phyloP scores from a whole-genome alignment of 2,888 invertebrate species.

The Chirona hameri region DNA sequence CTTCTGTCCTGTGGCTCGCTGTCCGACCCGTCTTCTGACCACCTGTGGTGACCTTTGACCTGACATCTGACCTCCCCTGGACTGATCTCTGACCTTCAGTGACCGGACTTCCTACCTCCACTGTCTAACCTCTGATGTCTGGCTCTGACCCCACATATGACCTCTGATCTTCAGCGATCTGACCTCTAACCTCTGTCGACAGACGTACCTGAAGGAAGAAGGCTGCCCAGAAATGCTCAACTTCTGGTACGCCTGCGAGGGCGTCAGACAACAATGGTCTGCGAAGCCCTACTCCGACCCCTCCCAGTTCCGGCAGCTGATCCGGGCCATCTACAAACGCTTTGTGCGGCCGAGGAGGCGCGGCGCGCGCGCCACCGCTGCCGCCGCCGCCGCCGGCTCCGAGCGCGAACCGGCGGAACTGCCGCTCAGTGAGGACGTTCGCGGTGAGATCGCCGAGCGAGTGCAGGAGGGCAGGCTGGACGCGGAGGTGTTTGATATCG shows the following conservation, averaged over 20 bases:
- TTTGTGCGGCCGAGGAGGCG: not conserved
- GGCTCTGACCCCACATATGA: not conserved
- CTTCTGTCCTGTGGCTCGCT: no score
- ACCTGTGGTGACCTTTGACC: no score
- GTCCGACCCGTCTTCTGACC: no score
- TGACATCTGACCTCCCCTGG: no score
- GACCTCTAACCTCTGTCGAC: not conserved
- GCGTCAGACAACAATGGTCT: constrained; percentile 58
- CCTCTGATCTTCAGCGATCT: not conserved
- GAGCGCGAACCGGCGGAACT: constrained; percentile 2
- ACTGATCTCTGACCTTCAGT: no score
- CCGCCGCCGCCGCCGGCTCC: not conserved
- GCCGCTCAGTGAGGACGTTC: constrained; percentile 27
- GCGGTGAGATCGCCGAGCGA: constrained; percentile 10
- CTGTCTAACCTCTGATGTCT: not conserved
- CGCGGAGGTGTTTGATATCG: constrained; percentile 63
- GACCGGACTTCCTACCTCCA: no score
- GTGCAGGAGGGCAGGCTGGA: not conserved
- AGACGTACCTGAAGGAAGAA: constrained; percentile 38
- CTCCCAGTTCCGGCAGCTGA: constrained; percentile 56
- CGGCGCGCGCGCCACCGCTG: no score
- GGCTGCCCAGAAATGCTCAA: constrained; percentile 41
- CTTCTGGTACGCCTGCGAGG: constrained; percentile 92
- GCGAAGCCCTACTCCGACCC: constrained; percentile 54
- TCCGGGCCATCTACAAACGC: constrained; percentile 10